Evolutionary conservation across 1,140 invertebrate species (phyloP).

Genomic region (Mya arenaria): DNA sequence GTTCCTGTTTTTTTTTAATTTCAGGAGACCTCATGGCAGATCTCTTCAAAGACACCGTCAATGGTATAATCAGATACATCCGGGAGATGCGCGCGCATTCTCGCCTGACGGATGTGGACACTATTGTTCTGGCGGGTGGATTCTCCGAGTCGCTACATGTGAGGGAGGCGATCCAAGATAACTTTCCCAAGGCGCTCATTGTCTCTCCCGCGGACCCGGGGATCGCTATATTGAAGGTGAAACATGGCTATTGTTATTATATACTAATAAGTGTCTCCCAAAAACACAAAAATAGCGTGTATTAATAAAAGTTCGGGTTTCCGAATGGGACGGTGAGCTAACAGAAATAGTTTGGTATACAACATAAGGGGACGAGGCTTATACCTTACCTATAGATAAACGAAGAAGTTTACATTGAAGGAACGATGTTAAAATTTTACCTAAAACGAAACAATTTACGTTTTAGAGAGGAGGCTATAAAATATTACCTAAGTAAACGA

Average conservation of each 20-base stretch:
- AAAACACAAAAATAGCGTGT: too few species aligned
- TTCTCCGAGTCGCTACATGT: conserved; percentile 29
- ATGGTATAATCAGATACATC: conserved; percentile 42
- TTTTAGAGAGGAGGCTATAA: too few species aligned
- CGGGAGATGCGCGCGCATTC: conserved; percentile 15
- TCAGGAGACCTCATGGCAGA: conserved; percentile 19
- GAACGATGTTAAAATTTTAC: background rate
- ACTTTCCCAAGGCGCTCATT: conserved; percentile 39
- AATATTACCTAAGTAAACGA: too few species aligned
- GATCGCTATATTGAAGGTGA: conserved; percentile 43
- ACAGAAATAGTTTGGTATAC: background rate
- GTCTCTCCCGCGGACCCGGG: conserved; percentile 24
- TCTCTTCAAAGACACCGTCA: conserved; percentile 12
- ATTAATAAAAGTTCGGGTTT: too few species aligned
- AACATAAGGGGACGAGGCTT: background rate
- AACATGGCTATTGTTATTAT: background rate
- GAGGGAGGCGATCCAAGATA: background rate
- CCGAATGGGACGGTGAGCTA: too few species aligned
- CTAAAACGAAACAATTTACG: too few species aligned
- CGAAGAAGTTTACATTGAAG: background rate
- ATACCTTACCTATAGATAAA: background rate
- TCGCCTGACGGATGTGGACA: conserved; percentile 13
- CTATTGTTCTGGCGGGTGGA: conserved; percentile 35
- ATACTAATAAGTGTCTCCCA: background rate
- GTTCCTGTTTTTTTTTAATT: too few species aligned